Evolutionary conservation across 2,888 invertebrate species (phyloP), one percentile per base, ranked within the genome.

Genomic region (Scaptomyza parva): DNA sequence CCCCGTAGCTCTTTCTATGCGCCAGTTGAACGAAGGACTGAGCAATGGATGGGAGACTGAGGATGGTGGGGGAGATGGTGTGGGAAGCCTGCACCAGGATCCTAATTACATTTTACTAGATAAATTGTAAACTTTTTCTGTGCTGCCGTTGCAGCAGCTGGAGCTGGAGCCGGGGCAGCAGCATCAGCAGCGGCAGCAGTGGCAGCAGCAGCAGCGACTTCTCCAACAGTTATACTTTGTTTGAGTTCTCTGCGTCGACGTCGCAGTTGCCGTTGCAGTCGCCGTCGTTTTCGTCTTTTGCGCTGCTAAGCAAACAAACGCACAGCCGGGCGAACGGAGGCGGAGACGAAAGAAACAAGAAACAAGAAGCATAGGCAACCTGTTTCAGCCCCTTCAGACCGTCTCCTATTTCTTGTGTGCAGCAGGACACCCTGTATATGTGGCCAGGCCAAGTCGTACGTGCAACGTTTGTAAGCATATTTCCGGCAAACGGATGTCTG

Each of bases 81-180:
- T 51, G 60, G 55, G 71, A 59, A 43, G 77, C 75, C 70, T 76
- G 86, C 71, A 73, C 81, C 76, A 78, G 89, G 82, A 89, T 90
- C 88, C 88, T 90, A 90, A 90, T 90, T 90, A 90, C 90, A 90
- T 90, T 90, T 90, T 89, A 89, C 89, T 89, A 89, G 88, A 89
- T 90, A 89, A 88, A 90, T 89, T 88, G 84, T 88, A 87, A 88
- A 89, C 84, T 88, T 89, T 89, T 82, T 74, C 80, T 68, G 84
- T 74, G 79, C 79, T 51, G 70, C 61, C 35, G 57, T 43, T 63
- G 60, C 57, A 60, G 65, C 60, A 26, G 26, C 51, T 26, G 39
- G 45, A 37, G 30, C 20, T 12, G 35, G 35, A 48, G 28, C 20
- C 5, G 22, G 22, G 17, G 51, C 63, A 41, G 65, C 55, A 48